Evolutionary conservation across 2,888 invertebrate genomes (phyloP).

Genomic region (Cephus sareptanus): DNA sequence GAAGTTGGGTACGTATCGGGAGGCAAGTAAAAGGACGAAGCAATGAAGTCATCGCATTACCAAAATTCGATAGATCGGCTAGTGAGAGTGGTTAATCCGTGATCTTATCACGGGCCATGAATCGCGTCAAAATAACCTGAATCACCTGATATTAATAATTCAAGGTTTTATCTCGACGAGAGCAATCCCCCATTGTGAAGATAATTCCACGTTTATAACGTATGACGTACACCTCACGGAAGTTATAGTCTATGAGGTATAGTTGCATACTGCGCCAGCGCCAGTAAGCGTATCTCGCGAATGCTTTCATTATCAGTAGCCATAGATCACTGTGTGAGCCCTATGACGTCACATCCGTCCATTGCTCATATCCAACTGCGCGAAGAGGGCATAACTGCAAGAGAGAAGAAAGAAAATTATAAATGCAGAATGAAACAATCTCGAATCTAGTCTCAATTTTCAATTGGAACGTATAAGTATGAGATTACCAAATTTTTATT

Average conservation of each 20-base stretch:
- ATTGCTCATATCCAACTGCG: slow-evolving; percentile 48
- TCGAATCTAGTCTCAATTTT: too few relatives aligned
- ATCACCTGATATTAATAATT: slow-evolving; percentile 53
- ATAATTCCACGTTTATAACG: slow-evolving; percentile 37
- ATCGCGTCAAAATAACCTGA: slow-evolving; percentile 34
- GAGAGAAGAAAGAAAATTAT: too few relatives aligned
- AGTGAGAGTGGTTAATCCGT: too few relatives aligned
- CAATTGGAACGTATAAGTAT: too few relatives aligned
- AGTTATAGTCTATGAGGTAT: slow-evolving; percentile 49
- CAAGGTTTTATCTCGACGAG: slow-evolving; percentile 49
- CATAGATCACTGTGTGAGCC: slow-evolving; percentile 58
- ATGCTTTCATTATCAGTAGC: slow-evolving; percentile 63
- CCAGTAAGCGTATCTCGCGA: slow-evolving; percentile 31
- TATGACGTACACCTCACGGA: slow-evolving; percentile 45
- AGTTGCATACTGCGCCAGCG: slow-evolving; percentile 13
- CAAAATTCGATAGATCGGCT: too few relatives aligned
- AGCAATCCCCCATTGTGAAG: slow-evolving; percentile 39
- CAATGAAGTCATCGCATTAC: too few relatives aligned
- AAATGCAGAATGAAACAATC: too few relatives aligned
- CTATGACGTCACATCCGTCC: slow-evolving; percentile 60
- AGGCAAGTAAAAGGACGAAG: too few relatives aligned
- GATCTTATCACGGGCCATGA: not conserved
- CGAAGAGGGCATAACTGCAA: too few relatives aligned
- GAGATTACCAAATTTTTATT: too few relatives aligned
- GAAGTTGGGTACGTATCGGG: too few relatives aligned